These are phyloP conservation scores for Sinotaia quadrata DNA, from an alignment of 2,888 invertebrate species.

Conservation along the genomic window DNA sequence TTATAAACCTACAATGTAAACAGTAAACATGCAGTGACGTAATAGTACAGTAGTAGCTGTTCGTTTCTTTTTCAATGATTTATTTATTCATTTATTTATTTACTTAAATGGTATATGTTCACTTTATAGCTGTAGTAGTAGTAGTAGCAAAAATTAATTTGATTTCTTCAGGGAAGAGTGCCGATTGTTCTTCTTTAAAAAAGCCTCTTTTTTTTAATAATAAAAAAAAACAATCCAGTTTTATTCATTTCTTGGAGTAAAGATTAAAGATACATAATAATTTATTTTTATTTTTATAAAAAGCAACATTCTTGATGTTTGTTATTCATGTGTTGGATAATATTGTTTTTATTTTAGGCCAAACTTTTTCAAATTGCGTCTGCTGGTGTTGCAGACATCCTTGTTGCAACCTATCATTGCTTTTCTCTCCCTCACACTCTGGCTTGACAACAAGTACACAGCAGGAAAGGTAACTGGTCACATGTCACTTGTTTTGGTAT, in stretches of 20 bases:
- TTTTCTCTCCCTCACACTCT: constrained; percentile 26
- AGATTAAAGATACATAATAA: not conserved
- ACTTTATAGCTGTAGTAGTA: no score
- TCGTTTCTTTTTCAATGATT: no score
- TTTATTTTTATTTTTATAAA: not conserved
- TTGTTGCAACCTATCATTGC: constrained; percentile 24
- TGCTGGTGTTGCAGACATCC: constrained; percentile 30
- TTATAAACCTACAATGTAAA: no score
- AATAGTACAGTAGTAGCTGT: no score
- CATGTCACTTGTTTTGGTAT: no score
- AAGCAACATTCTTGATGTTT: no score
- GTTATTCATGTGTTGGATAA: no score
- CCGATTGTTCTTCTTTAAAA: not conserved
- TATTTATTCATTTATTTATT: no score
- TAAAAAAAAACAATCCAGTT: not conserved
- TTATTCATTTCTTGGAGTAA: not conserved
- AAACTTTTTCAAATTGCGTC: constrained; percentile 15
- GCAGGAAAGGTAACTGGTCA: constrained; percentile 21
- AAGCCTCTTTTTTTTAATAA: not conserved
- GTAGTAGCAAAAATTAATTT: no score
- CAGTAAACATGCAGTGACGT: no score
- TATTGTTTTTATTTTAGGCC: constrained; percentile 11
- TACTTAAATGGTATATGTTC: no score
- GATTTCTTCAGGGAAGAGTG: no score
- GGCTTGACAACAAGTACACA: constrained; percentile 31